These are phyloP conservation scores for Muricea muricata DNA, from an alignment of 92 coral and sea anemone species.

Conservation along the genomic window DNA sequence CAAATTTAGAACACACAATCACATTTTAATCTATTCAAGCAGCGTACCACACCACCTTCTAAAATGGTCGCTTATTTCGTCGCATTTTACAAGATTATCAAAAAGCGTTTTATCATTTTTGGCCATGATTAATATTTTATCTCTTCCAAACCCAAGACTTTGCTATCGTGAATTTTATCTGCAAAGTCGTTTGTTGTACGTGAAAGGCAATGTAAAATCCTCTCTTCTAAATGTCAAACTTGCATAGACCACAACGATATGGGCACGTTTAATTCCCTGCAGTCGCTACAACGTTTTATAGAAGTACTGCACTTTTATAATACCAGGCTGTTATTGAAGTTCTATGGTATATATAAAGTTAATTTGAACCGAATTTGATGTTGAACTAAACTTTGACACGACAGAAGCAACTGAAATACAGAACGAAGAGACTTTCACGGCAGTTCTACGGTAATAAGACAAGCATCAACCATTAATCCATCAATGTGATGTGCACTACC, in stretches of 20 bases:
- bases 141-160: not conserved
- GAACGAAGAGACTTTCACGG: too few relatives aligned
- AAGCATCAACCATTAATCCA: too few relatives aligned
- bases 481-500: too few relatives aligned
- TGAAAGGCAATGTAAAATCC: not conserved
- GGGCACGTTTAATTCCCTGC: too few relatives aligned
- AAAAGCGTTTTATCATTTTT: conserved; percentile 13
- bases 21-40: not conserved
- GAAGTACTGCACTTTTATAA: not conserved
- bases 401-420: too few relatives aligned
- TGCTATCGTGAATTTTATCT: not conserved
- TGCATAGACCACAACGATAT: not conserved
- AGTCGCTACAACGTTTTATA: too few relatives aligned
- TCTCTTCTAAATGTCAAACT: not conserved
- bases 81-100: not conserved
- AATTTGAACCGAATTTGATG: not conserved
- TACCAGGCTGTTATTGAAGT: too few relatives aligned
- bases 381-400: too few relatives aligned
- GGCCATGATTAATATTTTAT: not conserved
- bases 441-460: too few relatives aligned
- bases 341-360: not conserved
- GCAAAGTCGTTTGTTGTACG: not conserved
- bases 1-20: not conserved
- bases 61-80: not conserved
- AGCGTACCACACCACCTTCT: not conserved